Percentiles rank a stretch among this genome's conserved stretches.
Conservation (phyloP, 2,113 vertebrate species). For the Formicarius rufipectus region DNA sequence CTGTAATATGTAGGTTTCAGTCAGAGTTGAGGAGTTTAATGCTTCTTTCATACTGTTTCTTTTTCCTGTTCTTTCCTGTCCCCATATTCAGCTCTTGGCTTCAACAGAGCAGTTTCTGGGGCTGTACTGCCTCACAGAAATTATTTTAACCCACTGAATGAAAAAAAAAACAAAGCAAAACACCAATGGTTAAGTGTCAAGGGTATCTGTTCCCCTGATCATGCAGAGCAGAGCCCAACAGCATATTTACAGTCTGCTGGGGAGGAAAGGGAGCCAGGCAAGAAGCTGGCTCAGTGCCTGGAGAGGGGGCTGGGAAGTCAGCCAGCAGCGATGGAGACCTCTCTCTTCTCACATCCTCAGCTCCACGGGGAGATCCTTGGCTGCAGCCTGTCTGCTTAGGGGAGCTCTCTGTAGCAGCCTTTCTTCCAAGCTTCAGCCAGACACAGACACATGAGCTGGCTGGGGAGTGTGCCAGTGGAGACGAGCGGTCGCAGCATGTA, state of each 20-base stretch:
- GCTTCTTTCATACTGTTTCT: not conserved
- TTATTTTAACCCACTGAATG: not conserved
- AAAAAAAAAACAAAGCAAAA: not conserved
- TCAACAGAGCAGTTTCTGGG: not conserved
- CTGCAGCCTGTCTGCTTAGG: not conserved
- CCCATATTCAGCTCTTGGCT: not conserved
- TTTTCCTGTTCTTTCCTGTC: not conserved
- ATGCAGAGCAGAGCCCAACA: not conserved
- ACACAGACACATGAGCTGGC: not conserved
- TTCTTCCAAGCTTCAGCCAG: not conserved
- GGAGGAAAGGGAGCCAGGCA: not conserved
- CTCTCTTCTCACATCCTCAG: not conserved
- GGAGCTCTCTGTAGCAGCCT: not conserved
- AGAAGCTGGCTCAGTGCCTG: not conserved
- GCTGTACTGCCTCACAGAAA: not conserved
- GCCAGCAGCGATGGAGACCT: accelerated
- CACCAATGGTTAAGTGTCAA: accelerated
- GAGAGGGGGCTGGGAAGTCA: not conserved
- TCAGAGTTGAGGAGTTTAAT: not conserved
- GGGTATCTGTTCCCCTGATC: not conserved
- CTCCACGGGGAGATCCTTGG: not conserved
- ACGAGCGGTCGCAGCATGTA: accelerated
- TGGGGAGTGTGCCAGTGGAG: not conserved
- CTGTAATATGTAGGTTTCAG: not conserved
- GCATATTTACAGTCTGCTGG: not conserved